A percentile compares a stretch with the other conserved stretches of the same genome.
Conservation (phyloP, 2,113 vertebrate genomes). For the Eublepharis macularius region DNA sequence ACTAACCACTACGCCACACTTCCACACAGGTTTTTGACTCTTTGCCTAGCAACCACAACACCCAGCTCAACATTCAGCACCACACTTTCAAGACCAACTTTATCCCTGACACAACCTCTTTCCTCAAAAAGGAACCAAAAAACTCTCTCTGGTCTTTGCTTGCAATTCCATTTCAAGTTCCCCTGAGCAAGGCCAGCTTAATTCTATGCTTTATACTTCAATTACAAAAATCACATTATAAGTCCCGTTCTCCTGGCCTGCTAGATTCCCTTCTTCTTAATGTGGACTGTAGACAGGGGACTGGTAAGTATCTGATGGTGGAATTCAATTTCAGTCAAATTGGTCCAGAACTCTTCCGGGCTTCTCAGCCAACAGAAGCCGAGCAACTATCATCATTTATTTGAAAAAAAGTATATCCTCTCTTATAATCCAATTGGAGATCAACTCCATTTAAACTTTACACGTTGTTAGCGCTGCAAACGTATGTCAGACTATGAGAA, state of each 20-base stretch:
- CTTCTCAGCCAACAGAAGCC: not conserved
- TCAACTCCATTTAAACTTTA: not conserved
- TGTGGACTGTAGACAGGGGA: not conserved
- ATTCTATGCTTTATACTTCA: not conserved
- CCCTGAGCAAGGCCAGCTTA: not conserved
- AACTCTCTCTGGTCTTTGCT: too few relatives aligned
- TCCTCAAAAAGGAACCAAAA: too few relatives aligned
- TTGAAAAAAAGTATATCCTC: not conserved
- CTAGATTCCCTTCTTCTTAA: not conserved
- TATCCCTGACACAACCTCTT: too few relatives aligned
- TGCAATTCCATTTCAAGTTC: not conserved
- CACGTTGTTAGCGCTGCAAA: not conserved
- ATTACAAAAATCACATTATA: not conserved
- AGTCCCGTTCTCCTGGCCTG: not conserved
- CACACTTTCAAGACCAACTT: too few relatives aligned
- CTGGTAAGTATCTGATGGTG: too few relatives aligned
- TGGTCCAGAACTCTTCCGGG: not conserved
- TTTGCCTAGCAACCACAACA: too few relatives aligned
- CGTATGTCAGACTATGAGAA: not conserved
- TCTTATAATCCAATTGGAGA: not conserved
- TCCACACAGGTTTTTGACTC: too few relatives aligned
- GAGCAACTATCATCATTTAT: not conserved
- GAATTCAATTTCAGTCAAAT: not conserved
- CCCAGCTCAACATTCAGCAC: too few relatives aligned
- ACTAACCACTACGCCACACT: too few relatives aligned